Conservation (phyloP, 1,140 invertebrate genomes). For the Octopus sinensis region DNA sequence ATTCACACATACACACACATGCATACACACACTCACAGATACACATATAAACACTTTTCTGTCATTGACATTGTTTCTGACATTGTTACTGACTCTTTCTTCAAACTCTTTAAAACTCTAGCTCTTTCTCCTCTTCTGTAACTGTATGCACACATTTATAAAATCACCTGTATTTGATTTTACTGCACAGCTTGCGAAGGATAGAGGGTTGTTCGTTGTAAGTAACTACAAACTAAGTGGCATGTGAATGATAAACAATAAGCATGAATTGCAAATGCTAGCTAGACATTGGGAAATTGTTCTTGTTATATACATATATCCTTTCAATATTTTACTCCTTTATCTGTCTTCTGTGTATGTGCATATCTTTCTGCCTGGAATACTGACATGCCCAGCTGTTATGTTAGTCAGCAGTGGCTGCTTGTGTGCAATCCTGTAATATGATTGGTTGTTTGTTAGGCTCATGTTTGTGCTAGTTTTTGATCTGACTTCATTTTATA, state of each 20-base stretch:
- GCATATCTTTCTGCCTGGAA: background rate
- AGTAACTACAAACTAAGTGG: conserved; percentile 11
- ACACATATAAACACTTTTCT: too few relatives aligned
- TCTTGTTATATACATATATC: background rate
- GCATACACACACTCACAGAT: too few relatives aligned
- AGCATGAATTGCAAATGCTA: background rate
- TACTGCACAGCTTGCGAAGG: conserved; percentile 15
- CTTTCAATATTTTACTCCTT: background rate
- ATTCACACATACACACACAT: conserved; percentile 4
- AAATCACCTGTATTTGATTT: conserved; percentile 14
- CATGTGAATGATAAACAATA: background rate
- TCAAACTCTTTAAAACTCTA: too few relatives aligned
- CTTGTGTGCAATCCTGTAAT: conserved; percentile 2
- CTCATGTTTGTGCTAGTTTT: background rate
- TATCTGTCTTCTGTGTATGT: too few relatives aligned
- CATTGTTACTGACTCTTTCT: background rate
- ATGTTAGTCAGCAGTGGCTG: background rate
- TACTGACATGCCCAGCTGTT: background rate
- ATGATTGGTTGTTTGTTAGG: background rate
- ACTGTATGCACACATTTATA: conserved; percentile 13
- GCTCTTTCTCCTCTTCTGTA: background rate
- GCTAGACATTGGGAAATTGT: conserved; percentile 4
- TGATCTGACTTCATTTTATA: too few relatives aligned
- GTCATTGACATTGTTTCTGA: background rate
- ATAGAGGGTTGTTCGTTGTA: conserved; percentile 18